phyloP scores from a whole-genome alignment of 64 coral and sea anemone genomes.

The Stichodactyla mertensii region DNA sequence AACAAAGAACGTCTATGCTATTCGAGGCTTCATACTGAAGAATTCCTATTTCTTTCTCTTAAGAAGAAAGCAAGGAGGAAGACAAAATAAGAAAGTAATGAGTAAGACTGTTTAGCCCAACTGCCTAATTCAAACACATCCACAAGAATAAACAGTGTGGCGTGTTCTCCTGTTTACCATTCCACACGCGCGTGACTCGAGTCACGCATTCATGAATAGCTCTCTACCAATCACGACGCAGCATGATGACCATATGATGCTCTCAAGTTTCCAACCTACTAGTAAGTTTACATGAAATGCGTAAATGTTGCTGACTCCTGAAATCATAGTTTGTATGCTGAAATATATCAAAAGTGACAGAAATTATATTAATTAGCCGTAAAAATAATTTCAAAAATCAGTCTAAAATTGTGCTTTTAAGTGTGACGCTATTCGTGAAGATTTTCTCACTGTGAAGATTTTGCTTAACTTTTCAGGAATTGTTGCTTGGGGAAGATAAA shows the following conservation, averaged over 20 bases:
- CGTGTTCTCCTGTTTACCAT: background rate
- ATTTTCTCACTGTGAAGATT: too few species aligned
- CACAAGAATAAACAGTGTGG: background rate
- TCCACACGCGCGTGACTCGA: background rate
- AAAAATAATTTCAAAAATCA: too few species aligned
- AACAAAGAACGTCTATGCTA: background rate
- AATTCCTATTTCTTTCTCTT: background rate
- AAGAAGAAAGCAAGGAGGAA: slow-evolving; percentile 4
- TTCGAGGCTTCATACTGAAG: slow-evolving; percentile 12
- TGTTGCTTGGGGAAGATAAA: too few species aligned
- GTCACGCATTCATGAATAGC: background rate
- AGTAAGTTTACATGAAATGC: too few species aligned
- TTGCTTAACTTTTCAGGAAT: too few species aligned
- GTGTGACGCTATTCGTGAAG: too few species aligned
- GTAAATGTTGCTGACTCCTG: too few species aligned
- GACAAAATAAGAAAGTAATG: background rate
- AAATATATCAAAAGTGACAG: too few species aligned
- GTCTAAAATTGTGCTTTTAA: too few species aligned
- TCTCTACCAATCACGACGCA: background rate
- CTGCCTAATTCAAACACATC: background rate
- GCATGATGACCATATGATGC: background rate
- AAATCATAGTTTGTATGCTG: too few species aligned
- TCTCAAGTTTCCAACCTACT: too few species aligned
- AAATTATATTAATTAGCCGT: too few species aligned
- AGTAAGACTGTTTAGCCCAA: background rate